phyloP scores from a whole-genome alignment of 2,888 invertebrate genomes.

The Drosophila prolongata region DNA sequence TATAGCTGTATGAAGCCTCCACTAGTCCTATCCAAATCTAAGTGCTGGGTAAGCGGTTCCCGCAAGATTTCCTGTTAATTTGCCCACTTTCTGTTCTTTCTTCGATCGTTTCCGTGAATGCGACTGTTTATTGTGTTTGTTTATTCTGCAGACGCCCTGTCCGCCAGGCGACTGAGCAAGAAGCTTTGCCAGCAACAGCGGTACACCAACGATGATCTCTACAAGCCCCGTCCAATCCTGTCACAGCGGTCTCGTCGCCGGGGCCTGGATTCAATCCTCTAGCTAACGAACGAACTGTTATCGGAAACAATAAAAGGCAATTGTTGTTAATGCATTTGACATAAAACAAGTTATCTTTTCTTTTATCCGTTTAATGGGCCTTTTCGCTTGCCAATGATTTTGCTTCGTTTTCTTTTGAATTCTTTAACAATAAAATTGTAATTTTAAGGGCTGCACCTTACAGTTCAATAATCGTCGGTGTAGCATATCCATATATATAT shows the following conservation, averaged over 20 bases:
- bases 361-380: slow-evolving; percentile 53
- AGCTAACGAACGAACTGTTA: slow-evolving; percentile 41
- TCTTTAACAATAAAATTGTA: slow-evolving; percentile 69
- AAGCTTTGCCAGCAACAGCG: slow-evolving; percentile 85
- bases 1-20: slow-evolving; percentile 31
- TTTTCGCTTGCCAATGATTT: slow-evolving; percentile 37
- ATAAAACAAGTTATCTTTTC: slow-evolving; percentile 57
- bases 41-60: slow-evolving; percentile 42
- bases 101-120: background rate
- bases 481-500: slow-evolving; percentile 50
- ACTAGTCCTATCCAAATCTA: slow-evolving; percentile 5
- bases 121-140: background rate
- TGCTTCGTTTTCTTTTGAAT: slow-evolving; percentile 41
- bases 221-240: slow-evolving; percentile 88
- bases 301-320: slow-evolving; percentile 56
- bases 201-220: slow-evolving; percentile 89
- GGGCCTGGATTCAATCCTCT: slow-evolving; percentile 75
- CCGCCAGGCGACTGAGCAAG: slow-evolving; percentile 55
- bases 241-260: slow-evolving; percentile 86
- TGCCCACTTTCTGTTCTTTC: background rate
- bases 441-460: slow-evolving; percentile 62
- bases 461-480: slow-evolving; percentile 55
- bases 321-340: slow-evolving; percentile 69
- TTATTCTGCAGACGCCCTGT: slow-evolving; percentile 43
- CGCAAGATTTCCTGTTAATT: background rate